Percentiles rank a stretch among this genome's conserved stretches.
These are phyloP conservation scores for Tetramorium parvispinum DNA, from an alignment of 1,140 invertebrate genomes.

Conservation along the genomic window DNA sequence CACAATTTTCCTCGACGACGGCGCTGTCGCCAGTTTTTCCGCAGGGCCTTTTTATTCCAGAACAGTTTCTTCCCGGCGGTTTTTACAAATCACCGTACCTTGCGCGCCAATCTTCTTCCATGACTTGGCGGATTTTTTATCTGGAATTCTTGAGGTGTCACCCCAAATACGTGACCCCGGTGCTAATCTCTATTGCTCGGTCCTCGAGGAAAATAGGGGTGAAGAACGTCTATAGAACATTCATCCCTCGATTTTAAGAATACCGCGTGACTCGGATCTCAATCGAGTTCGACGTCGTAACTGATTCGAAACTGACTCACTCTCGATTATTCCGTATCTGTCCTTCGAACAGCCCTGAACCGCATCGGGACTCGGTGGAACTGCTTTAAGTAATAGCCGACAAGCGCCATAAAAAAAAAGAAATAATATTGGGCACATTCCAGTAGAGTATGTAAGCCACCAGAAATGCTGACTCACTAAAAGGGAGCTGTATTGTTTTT, in stretches of 20 bases:
- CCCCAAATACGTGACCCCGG: not conserved
- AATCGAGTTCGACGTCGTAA: not conserved
- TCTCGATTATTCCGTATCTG: constrained; percentile 24
- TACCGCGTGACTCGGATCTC: constrained; percentile 6
- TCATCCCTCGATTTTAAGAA: not conserved
- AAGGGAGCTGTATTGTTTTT: constrained; percentile 85
- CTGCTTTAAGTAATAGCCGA: constrained; percentile 24
- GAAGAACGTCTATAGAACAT: not conserved
- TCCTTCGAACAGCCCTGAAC: not conserved
- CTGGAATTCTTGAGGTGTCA: not conserved
- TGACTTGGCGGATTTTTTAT: constrained; percentile 22
- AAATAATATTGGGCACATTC: constrained; percentile 51
- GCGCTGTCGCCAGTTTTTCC: not conserved
- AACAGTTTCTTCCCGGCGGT: constrained; percentile 4
- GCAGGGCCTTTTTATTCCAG: not conserved
- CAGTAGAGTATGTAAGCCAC: constrained; percentile 73
- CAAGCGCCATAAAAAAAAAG: constrained; percentile 21
- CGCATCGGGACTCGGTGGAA: constrained; percentile 33
- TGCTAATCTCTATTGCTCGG: not conserved
- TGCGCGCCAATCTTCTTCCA: constrained; percentile 14
- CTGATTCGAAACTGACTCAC: not conserved
- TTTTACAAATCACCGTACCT: not conserved
- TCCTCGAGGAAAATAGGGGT: constrained; percentile 30
- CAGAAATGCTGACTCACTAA: constrained; percentile 79
- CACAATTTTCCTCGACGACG: constrained; percentile 46